Evolutionary conservation across 2,888 invertebrate genomes (phyloP).

Genomic region (Isotomurus palustris): DNA sequence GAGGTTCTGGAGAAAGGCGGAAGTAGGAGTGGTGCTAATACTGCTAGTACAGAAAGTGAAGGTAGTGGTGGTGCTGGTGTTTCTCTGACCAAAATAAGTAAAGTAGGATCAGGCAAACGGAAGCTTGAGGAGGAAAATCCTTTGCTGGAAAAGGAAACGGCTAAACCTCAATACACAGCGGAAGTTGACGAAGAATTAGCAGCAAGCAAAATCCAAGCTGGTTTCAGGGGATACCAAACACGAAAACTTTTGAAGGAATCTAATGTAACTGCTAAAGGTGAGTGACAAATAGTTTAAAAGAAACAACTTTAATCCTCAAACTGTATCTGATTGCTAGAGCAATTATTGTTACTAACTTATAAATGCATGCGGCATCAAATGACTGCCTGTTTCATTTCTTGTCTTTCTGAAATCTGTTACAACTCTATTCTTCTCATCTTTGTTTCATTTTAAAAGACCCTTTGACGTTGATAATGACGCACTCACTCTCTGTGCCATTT

Average conservation of each 20-base stretch:
- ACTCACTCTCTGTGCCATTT: too few species aligned
- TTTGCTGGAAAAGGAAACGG: slow-evolving; percentile 3
- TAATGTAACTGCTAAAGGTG: slow-evolving; percentile 1
- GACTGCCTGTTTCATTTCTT: too few species aligned
- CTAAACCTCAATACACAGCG: neutral
- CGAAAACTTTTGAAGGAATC: slow-evolving; percentile 29
- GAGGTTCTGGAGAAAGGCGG: neutral
- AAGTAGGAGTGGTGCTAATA: neutral
- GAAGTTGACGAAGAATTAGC: slow-evolving; percentile 11
- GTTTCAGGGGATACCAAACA: slow-evolving; percentile 34
- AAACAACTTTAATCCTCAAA: too few species aligned
- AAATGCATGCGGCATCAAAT: too few species aligned
- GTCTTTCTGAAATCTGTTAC: too few species aligned
- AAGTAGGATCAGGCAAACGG: neutral
- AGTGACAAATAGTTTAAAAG: too few species aligned
- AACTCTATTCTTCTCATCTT: too few species aligned
- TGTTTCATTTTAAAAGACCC: too few species aligned
- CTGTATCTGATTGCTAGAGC: too few species aligned
- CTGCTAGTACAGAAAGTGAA: neutral
- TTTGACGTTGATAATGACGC: too few species aligned
- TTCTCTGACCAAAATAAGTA: neutral
- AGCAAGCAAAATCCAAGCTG: slow-evolving; percentile 31
- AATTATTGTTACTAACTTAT: too few species aligned
- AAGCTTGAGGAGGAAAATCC: slow-evolving; percentile 21
- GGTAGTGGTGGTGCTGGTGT: neutral